A percentile compares a stretch with the other conserved stretches of the same genome.
Conservation (phyloP, 2,113 vertebrate species). For the Apteryx owenii region DNA sequence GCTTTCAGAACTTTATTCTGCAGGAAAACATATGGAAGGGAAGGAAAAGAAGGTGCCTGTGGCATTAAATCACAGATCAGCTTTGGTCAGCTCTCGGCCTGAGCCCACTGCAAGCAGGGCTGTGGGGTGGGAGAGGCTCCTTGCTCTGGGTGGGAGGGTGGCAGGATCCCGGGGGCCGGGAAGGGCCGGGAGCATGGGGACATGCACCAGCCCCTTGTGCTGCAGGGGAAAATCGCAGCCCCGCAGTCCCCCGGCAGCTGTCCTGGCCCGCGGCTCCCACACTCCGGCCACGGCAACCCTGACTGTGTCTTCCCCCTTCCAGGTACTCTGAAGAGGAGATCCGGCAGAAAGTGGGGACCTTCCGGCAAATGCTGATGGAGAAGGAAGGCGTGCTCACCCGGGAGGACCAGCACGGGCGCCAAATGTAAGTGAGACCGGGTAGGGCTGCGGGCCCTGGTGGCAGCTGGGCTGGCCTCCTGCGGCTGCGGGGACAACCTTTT, state of each 20-base stretch:
- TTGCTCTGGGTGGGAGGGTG: background rate
- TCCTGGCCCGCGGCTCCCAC: background rate
- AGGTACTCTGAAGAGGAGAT: slow-evolving; percentile 97
- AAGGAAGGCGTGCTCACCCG: slow-evolving; percentile 97
- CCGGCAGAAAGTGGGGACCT: slow-evolving; percentile 94
- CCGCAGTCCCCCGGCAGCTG: background rate
- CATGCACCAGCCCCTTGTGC: background rate
- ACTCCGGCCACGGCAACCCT: accelerated
- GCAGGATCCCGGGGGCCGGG: background rate
- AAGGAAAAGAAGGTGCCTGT: background rate
- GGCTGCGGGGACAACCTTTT: no score
- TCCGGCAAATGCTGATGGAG: slow-evolving; percentile 99
- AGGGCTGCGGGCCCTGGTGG: no score
- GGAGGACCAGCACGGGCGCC: slow-evolving; percentile 88
- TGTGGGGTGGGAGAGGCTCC: background rate
- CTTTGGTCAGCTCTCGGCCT: background rate
- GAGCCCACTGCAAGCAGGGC: background rate
- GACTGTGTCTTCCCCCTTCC: background rate
- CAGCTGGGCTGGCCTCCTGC: no score
- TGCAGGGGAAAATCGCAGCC: background rate
- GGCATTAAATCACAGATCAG: background rate
- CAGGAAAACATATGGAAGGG: background rate
- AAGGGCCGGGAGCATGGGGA: background rate
- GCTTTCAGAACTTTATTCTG: background rate
- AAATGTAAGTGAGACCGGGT: slow-evolving; percentile 83